Base-by-base conservation (phyloP, 2,888 invertebrate genomes). In the Daptonema setosum region DNA sequence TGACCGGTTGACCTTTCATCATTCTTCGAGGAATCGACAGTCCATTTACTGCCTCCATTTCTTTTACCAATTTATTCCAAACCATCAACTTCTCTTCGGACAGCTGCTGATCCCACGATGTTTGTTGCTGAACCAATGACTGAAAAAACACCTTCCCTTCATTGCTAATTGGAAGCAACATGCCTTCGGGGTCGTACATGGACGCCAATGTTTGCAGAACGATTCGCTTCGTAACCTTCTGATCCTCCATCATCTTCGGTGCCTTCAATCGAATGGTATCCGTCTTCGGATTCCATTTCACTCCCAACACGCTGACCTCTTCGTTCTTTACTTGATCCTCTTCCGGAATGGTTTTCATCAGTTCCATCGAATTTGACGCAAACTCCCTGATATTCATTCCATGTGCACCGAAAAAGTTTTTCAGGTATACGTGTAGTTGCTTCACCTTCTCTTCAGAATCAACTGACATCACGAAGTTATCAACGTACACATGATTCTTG, bases 301-400 rank as follows among this genome's bases (percentile, higher is more conserved):
- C 11, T 5, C 56, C 56, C 1, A 56, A 45, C 25, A 56, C 54
- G 26, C 45, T 56, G 8, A 28, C 14, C 22, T 17, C 8, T 5
- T 2, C 11, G n/a, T 28, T 22, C 43, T 56, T 56, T 5, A 26
- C 45, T 8, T 2, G 20, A 30, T 56, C 56, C 2, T 3, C 45
- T 28, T 5, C 28, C 1, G 56, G 28, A 1, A 56, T 2, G 17
- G 28, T 1, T 22, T n/a, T 22, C 1, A 2, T 25, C 17, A 56
- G 20, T 20, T 35, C 54, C 22, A 11, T 5, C 17, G 35, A 52
- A 43, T 56, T 56, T 5, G 56, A 14, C 3, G 28, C 20, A 28
- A 29, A 56, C 53, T 56, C 56, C 3, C 56, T 2, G 17, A 56
- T 25, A 22, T 56, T 52, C 56, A 56, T 56, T n/a, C n/a, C n/a